Evolutionary conservation across 37 sponge, comb jelly and placozoan species (phyloP).

Genomic region (Dysidea cf. avara): DNA sequence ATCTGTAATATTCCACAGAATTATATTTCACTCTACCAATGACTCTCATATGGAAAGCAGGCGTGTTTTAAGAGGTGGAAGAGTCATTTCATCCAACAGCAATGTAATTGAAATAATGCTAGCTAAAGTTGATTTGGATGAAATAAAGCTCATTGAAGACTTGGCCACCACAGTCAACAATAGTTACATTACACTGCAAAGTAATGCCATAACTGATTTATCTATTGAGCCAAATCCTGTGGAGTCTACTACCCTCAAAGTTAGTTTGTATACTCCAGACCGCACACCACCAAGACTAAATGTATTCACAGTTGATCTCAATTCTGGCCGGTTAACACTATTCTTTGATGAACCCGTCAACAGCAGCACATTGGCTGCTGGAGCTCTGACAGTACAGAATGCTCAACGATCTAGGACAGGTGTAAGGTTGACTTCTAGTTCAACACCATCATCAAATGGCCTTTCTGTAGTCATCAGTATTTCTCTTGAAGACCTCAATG

Average conservation of each 20-base stretch:
- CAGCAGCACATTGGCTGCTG: conserved; percentile 33
- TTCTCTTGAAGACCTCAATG: conserved; percentile 74
- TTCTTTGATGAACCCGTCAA: conserved; percentile 83
- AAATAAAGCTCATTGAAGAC: conserved; percentile 64
- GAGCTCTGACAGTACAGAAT: conserved; percentile 70
- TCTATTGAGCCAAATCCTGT: conserved; percentile 42
- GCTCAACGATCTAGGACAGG: conserved; percentile 75
- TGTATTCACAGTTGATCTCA: conserved; percentile 69
- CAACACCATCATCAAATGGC: conserved; percentile 58
- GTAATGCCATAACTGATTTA: conserved; percentile 57
- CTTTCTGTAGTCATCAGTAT: conserved; percentile 43
- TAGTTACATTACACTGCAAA: conserved; percentile 62
- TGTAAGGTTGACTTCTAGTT: conserved; percentile 54
- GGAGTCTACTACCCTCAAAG: conserved; percentile 33
- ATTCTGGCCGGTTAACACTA: conserved; percentile 58
- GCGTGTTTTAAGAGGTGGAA: conserved; percentile 34
- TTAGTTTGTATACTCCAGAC: conserved; percentile 42
- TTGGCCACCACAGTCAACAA: conserved; percentile 55
- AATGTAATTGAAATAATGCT: conserved; percentile 52
- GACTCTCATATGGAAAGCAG: background rate
- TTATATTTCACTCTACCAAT: conserved; percentile 51
- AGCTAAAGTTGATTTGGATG: conserved; percentile 46
- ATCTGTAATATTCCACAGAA: conserved; percentile 11
- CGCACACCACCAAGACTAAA: conserved; percentile 44
- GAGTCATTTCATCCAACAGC: conserved; percentile 37